These are phyloP conservation scores for Solenopsis invicta DNA, from an alignment of 1,140 invertebrate species.

Conservation along the genomic window DNA sequence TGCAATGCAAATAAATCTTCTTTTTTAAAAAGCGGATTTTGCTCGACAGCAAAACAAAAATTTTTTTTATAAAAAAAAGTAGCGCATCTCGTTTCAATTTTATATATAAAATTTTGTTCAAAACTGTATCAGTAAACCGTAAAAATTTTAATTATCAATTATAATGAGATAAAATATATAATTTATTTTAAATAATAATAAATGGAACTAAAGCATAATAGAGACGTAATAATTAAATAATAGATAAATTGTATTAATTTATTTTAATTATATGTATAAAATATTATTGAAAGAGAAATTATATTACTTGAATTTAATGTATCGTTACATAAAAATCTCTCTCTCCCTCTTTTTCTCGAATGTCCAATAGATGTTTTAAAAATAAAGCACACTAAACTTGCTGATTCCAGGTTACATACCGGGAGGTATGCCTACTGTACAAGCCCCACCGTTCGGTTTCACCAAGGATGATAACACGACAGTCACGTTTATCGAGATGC, in stretches of 20 bases:
- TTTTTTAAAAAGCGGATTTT: neutral
- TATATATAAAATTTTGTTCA: neutral
- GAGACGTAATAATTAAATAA: too few relatives aligned
- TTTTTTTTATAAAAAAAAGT: neutral
- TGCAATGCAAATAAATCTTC: constrained; percentile 55
- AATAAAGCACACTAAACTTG: neutral
- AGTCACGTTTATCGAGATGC: constrained; percentile 90
- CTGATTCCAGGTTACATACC: constrained; percentile 88
- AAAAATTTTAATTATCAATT: constrained; percentile 4
- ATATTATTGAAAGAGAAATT: neutral
- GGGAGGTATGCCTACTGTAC: constrained; percentile 89
- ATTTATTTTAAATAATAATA: neutral
- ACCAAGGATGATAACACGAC: constrained; percentile 87
- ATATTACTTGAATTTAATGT: neutral
- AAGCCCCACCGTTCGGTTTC: constrained; percentile 90
- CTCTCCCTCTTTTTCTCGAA: too few relatives aligned
- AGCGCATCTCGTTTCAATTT: neutral
- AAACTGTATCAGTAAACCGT: neutral
- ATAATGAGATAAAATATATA: neutral
- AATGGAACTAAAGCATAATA: too few relatives aligned
- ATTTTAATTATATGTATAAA: neutral
- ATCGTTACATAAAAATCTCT: neutral
- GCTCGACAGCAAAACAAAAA: neutral
- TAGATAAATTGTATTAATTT: neutral
- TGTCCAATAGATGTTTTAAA: neutral